Percentiles rank a stretch among this genome's conserved stretches.
Conservation (phyloP, 2,797 vertebrate genomes). For the Clangula hyemalis region DNA sequence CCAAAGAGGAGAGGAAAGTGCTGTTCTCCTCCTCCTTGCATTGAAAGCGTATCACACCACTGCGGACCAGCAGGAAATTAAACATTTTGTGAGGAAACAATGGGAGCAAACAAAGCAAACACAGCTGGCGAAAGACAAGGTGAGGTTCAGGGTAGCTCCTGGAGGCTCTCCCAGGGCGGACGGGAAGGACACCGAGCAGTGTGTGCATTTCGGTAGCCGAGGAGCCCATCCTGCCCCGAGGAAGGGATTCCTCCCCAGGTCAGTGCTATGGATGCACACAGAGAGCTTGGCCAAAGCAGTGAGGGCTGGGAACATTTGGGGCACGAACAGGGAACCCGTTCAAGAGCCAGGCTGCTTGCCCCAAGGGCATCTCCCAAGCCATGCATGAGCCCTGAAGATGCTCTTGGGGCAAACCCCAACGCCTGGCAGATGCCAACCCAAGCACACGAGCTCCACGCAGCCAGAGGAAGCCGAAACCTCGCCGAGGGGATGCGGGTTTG, state of each 20-base stretch:
- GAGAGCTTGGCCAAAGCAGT: not conserved
- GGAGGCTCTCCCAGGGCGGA: not conserved
- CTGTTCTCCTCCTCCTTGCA: not conserved
- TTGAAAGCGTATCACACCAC: not conserved
- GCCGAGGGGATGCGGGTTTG: not conserved
- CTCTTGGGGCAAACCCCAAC: fast-evolving
- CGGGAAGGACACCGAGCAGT: fast-evolving
- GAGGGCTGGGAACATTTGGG: fast-evolving
- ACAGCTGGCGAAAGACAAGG: not conserved
- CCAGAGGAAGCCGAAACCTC: not conserved
- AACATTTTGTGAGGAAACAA: not conserved
- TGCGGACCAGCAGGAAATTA: not conserved
- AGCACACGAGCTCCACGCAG: not conserved
- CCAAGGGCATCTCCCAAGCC: fast-evolving
- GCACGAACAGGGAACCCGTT: fast-evolving
- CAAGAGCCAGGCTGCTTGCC: fast-evolving
- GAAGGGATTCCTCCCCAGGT: not conserved
- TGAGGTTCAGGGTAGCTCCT: not conserved
- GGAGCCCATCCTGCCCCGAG: not conserved
- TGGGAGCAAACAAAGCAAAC: not conserved
- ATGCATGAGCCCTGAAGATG: fast-evolving
- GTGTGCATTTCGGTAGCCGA: fast-evolving
- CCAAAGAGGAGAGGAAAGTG: not conserved
- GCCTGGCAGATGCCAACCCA: not conserved
- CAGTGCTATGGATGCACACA: fast-evolving